These are phyloP conservation scores for Choreutis nemorana DNA, from an alignment of 2,888 invertebrate species.

Conservation along the genomic window DNA sequence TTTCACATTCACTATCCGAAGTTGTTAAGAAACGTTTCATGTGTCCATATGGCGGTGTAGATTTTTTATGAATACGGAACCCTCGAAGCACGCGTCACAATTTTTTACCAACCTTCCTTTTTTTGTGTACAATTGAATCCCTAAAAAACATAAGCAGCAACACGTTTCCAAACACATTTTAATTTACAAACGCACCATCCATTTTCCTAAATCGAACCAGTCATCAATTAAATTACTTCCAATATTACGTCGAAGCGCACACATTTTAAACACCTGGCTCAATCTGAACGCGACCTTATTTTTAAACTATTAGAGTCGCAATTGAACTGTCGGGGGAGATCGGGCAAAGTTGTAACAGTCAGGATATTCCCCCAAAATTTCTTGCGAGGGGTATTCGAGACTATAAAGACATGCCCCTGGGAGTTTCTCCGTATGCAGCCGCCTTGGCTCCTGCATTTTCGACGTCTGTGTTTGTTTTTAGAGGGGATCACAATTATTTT, in stretches of 20 bases:
- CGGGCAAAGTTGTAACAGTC: slow-evolving; percentile 24
- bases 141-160: slow-evolving; percentile 8
- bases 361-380: slow-evolving; percentile 30
- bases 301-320: not conserved
- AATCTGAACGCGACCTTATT: not conserved
- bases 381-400: slow-evolving; percentile 24
- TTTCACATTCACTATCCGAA: too few relatives aligned
- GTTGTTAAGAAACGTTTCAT: too few relatives aligned
- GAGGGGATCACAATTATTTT: slow-evolving; percentile 14
- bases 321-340: slow-evolving; percentile 7
- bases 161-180: slow-evolving; percentile 14
- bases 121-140: too few relatives aligned
- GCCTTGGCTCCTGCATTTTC: slow-evolving; percentile 32
- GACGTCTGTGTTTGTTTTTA: slow-evolving; percentile 31
- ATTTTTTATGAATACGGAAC: too few relatives aligned
- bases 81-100: too few relatives aligned
- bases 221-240: slow-evolving; percentile 63
- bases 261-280: not conserved
- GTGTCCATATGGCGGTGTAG: too few relatives aligned
- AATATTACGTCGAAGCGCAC: slow-evolving; percentile 20
- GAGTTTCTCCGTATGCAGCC: slow-evolving; percentile 34
- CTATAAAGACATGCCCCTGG: slow-evolving; percentile 27
- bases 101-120: too few relatives aligned
- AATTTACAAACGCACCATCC: slow-evolving; percentile 31
- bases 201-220: slow-evolving; percentile 56